Percentiles rank a stretch among this genome's conserved stretches.
These are phyloP conservation scores for Hemithea aestivaria DNA, from an alignment of 2,888 invertebrate species.

Conservation along the genomic window DNA sequence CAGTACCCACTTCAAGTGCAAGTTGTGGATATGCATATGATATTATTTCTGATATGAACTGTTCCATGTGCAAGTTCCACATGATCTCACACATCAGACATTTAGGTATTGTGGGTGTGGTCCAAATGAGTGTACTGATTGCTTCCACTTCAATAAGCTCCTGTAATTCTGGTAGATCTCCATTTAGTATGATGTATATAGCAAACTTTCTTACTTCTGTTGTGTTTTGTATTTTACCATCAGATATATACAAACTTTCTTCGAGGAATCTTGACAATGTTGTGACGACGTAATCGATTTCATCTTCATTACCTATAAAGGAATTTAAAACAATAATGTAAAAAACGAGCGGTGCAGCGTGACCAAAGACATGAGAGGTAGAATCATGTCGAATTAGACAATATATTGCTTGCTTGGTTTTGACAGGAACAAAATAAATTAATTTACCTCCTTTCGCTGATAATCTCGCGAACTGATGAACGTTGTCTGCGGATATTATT, in stretches of 20 bases:
- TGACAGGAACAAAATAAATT: too few species aligned
- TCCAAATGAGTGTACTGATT: conserved; percentile 55
- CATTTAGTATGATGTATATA: conserved; percentile 57
- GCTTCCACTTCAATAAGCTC: conserved; percentile 52
- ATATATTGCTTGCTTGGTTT: too few species aligned
- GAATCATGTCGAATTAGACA: too few species aligned
- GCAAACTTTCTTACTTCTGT: conserved; percentile 49
- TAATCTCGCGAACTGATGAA: conserved; percentile 50
- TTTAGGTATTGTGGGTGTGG: conserved; percentile 56
- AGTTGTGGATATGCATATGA: conserved; percentile 49
- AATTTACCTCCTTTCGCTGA: conserved; percentile 56
- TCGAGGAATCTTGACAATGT: conserved; percentile 44
- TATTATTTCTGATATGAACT: conserved; percentile 56
- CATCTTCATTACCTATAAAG: conserved; percentile 60
- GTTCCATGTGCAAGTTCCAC: conserved; percentile 56
- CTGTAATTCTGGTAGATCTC: conserved; percentile 51
- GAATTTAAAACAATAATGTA: too few species aligned
- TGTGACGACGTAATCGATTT: conserved; percentile 45
- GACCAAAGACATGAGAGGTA: too few species aligned
- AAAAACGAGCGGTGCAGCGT: too few species aligned
- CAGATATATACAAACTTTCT: conserved; percentile 42
- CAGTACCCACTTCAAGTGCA: conserved; percentile 50
- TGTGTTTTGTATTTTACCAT: conserved; percentile 31
- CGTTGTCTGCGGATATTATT: conserved; percentile 56
- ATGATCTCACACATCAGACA: conserved; percentile 63